Evolutionary conservation across 2,797 vertebrate species (phyloP).

Genomic region (Tauraco hartlaubi): DNA sequence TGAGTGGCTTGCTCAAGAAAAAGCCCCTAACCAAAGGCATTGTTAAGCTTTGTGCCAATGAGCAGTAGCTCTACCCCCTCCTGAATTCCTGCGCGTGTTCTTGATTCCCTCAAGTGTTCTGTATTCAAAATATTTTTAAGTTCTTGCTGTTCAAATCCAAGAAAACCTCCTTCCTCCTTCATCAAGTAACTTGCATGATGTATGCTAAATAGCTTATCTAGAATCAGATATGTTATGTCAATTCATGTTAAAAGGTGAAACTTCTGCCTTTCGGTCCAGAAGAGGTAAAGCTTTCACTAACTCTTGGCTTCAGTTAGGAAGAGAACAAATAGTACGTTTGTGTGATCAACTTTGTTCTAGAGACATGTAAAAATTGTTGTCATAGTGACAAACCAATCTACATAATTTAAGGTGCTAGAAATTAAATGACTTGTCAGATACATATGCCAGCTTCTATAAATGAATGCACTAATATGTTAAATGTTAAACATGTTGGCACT

Average conservation of each 20-base stretch:
- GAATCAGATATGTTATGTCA: background rate
- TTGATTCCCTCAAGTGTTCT: background rate
- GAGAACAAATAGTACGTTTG: background rate
- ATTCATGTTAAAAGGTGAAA: background rate
- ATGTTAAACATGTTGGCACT: constrained; percentile 35
- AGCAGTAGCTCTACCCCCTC: background rate
- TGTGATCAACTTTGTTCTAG: background rate
- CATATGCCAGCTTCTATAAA: constrained; percentile 28
- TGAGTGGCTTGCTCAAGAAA: background rate
- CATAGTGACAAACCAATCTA: constrained; percentile 57
- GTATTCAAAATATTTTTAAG: background rate
- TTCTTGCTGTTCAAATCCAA: background rate
- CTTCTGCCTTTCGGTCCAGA: background rate
- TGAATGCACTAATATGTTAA: constrained; percentile 47
- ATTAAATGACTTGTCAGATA: constrained; percentile 63
- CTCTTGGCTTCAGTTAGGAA: background rate
- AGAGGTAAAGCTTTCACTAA: constrained; percentile 2
- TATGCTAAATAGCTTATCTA: background rate
- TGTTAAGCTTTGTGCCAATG: background rate
- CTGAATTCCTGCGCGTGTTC: background rate
- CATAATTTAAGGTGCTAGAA: constrained; percentile 54
- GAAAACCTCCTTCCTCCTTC: background rate
- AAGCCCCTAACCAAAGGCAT: background rate
- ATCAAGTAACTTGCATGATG: background rate
- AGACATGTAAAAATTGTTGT: constrained; percentile 43